phyloP scores from a whole-genome alignment of 2,797 vertebrate species.

The Peromyscus attwateri region DNA sequence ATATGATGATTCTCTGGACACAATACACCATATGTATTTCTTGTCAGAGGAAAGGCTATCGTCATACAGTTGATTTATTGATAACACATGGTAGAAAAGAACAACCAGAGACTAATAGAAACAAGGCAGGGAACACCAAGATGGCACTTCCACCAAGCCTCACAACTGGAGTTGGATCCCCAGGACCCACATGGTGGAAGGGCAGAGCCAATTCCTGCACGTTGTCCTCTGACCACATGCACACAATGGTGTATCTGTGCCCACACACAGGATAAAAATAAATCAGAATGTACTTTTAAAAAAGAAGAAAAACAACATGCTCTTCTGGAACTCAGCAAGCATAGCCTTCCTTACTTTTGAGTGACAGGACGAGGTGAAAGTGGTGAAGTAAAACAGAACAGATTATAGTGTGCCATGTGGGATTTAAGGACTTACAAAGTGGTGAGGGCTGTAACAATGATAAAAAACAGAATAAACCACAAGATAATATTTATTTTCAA shows the following conservation, averaged over 20 bases:
- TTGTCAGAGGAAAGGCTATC: background rate
- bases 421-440: conserved; percentile 24
- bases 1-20: background rate
- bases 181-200: background rate
- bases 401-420: background rate
- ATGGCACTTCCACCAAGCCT: background rate
- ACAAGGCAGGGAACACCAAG: background rate
- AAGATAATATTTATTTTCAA: conserved; percentile 28
- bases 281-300: background rate
- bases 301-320: background rate
- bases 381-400: conserved; percentile 1
- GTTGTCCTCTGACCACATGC: background rate
- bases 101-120: background rate
- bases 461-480: background rate
- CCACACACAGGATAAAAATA: background rate
- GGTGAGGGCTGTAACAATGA: background rate
- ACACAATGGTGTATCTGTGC: background rate
- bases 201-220: background rate
- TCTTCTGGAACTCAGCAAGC: background rate
- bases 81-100: background rate
- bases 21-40: background rate
- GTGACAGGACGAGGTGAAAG: background rate
- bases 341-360: background rate
- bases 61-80: background rate
- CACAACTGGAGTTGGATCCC: background rate